Evolutionary conservation across 2,888 invertebrate species (phyloP).

Genomic region (Harmothoe impar): DNA sequence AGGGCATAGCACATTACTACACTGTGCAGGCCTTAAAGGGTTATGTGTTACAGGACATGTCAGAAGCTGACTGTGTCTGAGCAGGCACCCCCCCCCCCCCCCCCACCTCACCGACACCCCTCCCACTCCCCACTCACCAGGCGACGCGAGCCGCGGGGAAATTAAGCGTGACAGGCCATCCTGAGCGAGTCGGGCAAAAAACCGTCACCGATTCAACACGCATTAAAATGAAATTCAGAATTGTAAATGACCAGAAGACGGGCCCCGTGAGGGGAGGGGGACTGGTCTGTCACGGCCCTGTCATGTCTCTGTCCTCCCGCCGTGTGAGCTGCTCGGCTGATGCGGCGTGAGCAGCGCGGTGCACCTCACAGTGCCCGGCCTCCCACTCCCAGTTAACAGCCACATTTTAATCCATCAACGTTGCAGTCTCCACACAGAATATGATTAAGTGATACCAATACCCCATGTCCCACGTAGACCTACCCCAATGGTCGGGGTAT

Average conservation of each 20-base stretch:
- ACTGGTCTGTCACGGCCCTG: no score
- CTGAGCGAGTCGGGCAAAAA: background rate
- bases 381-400: background rate
- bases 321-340: no score
- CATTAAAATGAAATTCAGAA: conserved; percentile 39
- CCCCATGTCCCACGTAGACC: background rate
- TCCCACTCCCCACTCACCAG: background rate
- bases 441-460: background rate
- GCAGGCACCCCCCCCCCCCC: background rate
- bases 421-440: background rate
- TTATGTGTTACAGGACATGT: no score
- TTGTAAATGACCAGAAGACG: conserved; percentile 1
- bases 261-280: background rate
- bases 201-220: conserved; percentile 18
- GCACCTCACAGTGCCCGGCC: background rate
- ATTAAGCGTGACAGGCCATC: conserved; percentile 1
- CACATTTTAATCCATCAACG: conserved; percentile 16
- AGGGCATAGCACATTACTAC: no score
- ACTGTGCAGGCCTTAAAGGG: no score
- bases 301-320: no score
- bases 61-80: background rate
- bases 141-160: background rate
- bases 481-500: no score
- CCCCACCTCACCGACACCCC: no score
- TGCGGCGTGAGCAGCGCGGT: no score